Percentiles rank a stretch among this genome's conserved stretches.
phyloP scores from a whole-genome alignment of 2,888 invertebrate genomes.

The Sipha maydis region DNA sequence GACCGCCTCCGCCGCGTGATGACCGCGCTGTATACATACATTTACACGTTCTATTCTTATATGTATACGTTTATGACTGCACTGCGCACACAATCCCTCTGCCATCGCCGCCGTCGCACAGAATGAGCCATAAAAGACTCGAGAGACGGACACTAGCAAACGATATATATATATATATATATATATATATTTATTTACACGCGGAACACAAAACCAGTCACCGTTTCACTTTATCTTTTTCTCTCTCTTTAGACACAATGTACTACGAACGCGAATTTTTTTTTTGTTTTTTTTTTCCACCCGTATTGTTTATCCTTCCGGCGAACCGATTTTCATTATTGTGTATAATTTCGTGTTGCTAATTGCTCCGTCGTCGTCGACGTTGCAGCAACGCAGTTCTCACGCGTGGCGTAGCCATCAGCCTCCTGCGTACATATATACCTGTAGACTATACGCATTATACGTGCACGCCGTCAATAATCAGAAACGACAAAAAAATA shows the following conservation, averaged over 20 bases:
- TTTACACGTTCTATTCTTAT: conserved; percentile 21
- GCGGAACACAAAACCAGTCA: conserved; percentile 43
- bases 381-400: conserved; percentile 26
- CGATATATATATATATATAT: neutral
- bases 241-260: neutral
- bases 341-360: conserved; percentile 53
- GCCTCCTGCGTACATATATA: conserved; percentile 17
- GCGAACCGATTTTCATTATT: conserved; percentile 44
- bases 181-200: conserved; percentile 18
- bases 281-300: neutral
- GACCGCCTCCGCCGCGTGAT: conserved; percentile 48
- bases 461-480: neutral
- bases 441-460: neutral
- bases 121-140: conserved; percentile 39
- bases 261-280: conserved; percentile 22
- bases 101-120: neutral
- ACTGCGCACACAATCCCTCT: neutral
- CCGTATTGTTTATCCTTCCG: conserved; percentile 38
- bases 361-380: conserved; percentile 37
- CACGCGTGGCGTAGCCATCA: conserved; percentile 35
- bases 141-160: conserved; percentile 25
- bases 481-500: neutral
- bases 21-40: conserved; percentile 18
- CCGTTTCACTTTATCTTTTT: neutral
- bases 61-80: neutral